These are phyloP conservation scores for Vollenhovia emeryi DNA, from an alignment of 1,140 invertebrate species.

Conservation along the genomic window DNA sequence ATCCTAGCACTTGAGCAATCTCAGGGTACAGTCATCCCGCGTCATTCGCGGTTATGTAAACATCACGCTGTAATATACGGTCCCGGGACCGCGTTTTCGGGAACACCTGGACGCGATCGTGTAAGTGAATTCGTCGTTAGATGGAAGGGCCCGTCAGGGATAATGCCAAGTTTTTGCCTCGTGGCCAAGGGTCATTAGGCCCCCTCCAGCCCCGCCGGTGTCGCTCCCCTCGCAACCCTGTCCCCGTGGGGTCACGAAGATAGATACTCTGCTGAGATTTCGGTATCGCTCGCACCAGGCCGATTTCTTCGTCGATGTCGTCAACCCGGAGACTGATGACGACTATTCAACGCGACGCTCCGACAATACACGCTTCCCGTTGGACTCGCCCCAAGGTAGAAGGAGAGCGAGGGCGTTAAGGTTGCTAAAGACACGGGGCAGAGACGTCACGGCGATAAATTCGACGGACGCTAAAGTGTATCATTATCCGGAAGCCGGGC, in stretches of 20 bases:
- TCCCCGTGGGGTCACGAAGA: conserved; percentile 46
- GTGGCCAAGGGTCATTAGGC: conserved; percentile 56
- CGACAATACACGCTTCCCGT: neutral
- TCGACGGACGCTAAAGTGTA: conserved; percentile 24
- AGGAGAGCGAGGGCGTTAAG: conserved; percentile 7
- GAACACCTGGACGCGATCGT: conserved; percentile 8
- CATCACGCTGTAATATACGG: neutral
- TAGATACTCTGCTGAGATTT: conserved; percentile 67
- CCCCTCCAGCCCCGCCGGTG: neutral
- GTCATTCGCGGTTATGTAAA: conserved; percentile 3
- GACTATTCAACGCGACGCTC: neutral
- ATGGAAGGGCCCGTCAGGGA: conserved; percentile 27
- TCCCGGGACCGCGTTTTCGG: conserved; percentile 1
- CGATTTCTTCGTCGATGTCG: conserved; percentile 50
- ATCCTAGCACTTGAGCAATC: neutral
- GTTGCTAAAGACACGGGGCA: conserved; percentile 30
- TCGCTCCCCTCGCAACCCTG: conserved; percentile 37
- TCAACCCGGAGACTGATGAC: neutral
- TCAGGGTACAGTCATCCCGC: neutral
- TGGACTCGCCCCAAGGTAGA: no score
- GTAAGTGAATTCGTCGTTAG: conserved; percentile 65
- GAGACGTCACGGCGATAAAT: conserved; percentile 59
- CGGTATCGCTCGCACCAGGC: conserved; percentile 25
- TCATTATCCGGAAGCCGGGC: conserved; percentile 48
- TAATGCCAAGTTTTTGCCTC: conserved; percentile 56